Evolutionary conservation across 2,797 vertebrate species (phyloP).

Genomic region (Chelidonichthys spinosus): DNA sequence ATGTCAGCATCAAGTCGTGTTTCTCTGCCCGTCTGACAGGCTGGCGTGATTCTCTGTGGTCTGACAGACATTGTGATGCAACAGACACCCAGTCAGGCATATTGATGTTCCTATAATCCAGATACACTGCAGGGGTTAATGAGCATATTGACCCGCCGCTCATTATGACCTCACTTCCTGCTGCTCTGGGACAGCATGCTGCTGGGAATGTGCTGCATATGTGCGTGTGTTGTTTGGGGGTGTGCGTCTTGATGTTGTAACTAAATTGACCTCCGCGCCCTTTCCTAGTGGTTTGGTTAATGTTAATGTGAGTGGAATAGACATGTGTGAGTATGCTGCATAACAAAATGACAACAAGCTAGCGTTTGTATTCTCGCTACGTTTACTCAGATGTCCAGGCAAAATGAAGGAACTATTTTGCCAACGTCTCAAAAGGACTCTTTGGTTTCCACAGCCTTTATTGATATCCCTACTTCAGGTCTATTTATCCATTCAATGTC

Average conservation of each 20-base stretch:
- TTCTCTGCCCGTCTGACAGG: slow-evolving; percentile 38
- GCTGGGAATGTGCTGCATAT: slow-evolving; percentile 55
- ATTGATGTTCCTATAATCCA: slow-evolving; percentile 78
- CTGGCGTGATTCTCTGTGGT: slow-evolving; percentile 42
- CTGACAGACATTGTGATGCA: slow-evolving; percentile 48
- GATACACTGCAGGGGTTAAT: slow-evolving; percentile 78
- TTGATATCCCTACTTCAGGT: slow-evolving; percentile 36
- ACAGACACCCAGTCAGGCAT: slow-evolving; percentile 58
- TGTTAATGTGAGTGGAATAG: slow-evolving; percentile 71
- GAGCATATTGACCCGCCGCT: slow-evolving; percentile 73
- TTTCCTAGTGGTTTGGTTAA: slow-evolving; percentile 54
- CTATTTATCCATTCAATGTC: slow-evolving; percentile 66
- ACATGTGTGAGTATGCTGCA: slow-evolving; percentile 67
- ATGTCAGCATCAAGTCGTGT: slow-evolving; percentile 29
- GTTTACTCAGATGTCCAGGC: slow-evolving; percentile 3
- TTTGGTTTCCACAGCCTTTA: slow-evolving; percentile 40
- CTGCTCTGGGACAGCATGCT: slow-evolving; percentile 64
- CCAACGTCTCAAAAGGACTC: slow-evolving; percentile 54
- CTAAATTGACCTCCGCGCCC: slow-evolving; percentile 70
- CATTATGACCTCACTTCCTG: slow-evolving; percentile 82
- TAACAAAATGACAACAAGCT: slow-evolving; percentile 62
- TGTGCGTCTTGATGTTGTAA: slow-evolving; percentile 58
- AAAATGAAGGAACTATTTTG: slow-evolving; percentile 10
- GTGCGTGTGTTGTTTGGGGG: slow-evolving; percentile 25
- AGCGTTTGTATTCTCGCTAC: slow-evolving; percentile 60